Evolutionary conservation across 2,113 vertebrate species (phyloP).

Genomic region (Arothron firmamentum): DNA sequence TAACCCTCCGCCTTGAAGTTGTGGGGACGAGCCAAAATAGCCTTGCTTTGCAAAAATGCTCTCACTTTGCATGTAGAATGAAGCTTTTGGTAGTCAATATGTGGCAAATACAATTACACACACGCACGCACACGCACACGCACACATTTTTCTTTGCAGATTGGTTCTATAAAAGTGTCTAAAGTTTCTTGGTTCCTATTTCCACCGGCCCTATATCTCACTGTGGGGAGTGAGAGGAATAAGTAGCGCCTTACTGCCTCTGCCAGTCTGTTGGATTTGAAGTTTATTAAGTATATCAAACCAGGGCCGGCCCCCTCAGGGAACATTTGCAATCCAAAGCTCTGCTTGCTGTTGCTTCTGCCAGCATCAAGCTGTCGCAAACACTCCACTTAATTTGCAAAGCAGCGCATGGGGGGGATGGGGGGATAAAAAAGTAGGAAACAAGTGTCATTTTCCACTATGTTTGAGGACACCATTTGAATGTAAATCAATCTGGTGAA

Average conservation of each 20-base stretch:
- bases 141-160: conserved; percentile 26
- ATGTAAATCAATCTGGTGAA: conserved; percentile 61
- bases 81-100: no score
- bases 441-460: conserved; percentile 61
- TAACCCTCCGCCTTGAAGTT: no score
- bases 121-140: conserved; percentile 4
- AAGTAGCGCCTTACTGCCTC: conserved; percentile 50
- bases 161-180: conserved; percentile 40
- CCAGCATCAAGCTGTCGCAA: conserved; percentile 71
- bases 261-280: conserved; percentile 68
- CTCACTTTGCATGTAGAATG: no score
- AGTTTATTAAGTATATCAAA: conserved; percentile 76
- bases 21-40: no score
- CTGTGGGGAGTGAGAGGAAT: conserved; percentile 45
- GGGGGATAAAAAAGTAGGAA: conserved; percentile 59
- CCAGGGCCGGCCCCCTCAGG: conserved; percentile 64
- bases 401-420: conserved; percentile 51
- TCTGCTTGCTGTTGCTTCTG: conserved; percentile 62
- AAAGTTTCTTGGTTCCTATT: conserved; percentile 56
- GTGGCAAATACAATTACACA: background rate
- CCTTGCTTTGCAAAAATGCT: no score
- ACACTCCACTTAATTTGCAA: conserved; percentile 74
- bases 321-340: conserved; percentile 74
- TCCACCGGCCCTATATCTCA: conserved; percentile 52
- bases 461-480: conserved; percentile 55